A percentile compares a stretch with the other conserved stretches of the same genome.
Evolutionary conservation across 2,113 vertebrate species (phyloP).

Genomic region (Felis chaus): DNA sequence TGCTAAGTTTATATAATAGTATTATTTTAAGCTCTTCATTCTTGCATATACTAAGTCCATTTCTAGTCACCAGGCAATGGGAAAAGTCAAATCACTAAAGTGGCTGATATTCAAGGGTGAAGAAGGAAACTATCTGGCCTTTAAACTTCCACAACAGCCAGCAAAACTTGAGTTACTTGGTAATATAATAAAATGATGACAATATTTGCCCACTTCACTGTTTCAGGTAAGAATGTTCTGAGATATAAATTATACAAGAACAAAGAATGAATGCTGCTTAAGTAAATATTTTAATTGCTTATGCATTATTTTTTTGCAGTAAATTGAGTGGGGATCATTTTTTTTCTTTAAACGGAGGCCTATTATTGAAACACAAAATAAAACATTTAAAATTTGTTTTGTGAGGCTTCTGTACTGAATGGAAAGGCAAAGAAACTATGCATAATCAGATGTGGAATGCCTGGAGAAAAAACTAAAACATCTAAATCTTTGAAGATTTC

Average conservation of each 20-base stretch:
- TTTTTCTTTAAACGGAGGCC: conserved; percentile 9
- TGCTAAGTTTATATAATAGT: not conserved
- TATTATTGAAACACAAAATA: not conserved
- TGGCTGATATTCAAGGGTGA: conserved; percentile 8
- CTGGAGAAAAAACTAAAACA: conserved; percentile 63
- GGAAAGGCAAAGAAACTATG: conserved; percentile 31
- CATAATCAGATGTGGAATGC: conserved; percentile 66
- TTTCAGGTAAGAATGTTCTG: not conserved
- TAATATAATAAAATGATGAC: not conserved
- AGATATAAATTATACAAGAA: not conserved
- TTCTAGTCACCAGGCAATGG: not conserved
- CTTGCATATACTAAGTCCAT: not conserved
- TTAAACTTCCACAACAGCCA: not conserved
- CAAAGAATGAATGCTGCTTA: not conserved
- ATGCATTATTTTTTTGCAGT: conserved; percentile 26
- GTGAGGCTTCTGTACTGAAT: not conserved
- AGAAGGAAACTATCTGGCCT: not conserved
- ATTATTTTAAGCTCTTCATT: not conserved
- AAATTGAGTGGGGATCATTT: conserved; percentile 19
- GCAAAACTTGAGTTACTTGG: conserved; percentile 4
- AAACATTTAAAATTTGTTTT: not conserved
- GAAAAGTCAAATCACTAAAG: conserved; percentile 57
- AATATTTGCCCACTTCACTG: conserved; percentile 10
- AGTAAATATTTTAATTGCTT: conserved; percentile 36
- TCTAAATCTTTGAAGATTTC: conserved; percentile 73